Base-by-base conservation (phyloP, 1,140 invertebrate species). In the Tetramorium alpestre region DNA sequence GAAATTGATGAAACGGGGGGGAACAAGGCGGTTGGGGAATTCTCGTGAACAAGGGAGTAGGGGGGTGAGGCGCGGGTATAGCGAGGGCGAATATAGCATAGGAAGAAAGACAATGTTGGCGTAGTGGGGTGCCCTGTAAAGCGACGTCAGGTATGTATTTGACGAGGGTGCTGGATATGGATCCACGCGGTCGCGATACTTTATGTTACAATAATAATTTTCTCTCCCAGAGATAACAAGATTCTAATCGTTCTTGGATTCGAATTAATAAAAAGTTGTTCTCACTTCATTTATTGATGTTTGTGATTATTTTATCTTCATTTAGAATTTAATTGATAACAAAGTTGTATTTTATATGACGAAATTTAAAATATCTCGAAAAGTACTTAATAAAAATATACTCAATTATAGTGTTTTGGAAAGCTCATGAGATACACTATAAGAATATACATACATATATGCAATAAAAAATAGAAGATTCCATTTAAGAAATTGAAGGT, bases 61-160 rank as follows among this genome's bases (percentile, higher is more conserved):
- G 7, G 22, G 10, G 64, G 44, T 0, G 47, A 13, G 11, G 10
- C 4, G 8, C 18, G 38, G 11, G n/a, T 60, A 25, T 10, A 2
- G 41, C 75, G 60, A 22, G 49, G 33, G 44, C 28, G 38, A 41
- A 64, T 33, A 33, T 41, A 73, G 1, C n/a, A 41, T 75, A 49
- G 54, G n/a, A 38, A 28, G 62, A 77, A 78, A 49, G 73, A 65
- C n/a, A 77, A 85, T 77, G 73, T 47, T 33, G 22, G 44, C 33
- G 67, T 33, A 44, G 64, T 65, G 28, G 64, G 38, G 38, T 70
- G 60, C 67, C 80, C 80, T 73, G 25, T 62, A 80, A 76, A 90
- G 70, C 67, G 54, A 85, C 85, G 60, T 28, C 85, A 89, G 89
- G 78, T 18, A 10, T 76, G 85, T 89, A 73, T 13, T 13, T 41